phyloP scores from a whole-genome alignment of 2,888 invertebrate species.

The Eulithis prunata region DNA sequence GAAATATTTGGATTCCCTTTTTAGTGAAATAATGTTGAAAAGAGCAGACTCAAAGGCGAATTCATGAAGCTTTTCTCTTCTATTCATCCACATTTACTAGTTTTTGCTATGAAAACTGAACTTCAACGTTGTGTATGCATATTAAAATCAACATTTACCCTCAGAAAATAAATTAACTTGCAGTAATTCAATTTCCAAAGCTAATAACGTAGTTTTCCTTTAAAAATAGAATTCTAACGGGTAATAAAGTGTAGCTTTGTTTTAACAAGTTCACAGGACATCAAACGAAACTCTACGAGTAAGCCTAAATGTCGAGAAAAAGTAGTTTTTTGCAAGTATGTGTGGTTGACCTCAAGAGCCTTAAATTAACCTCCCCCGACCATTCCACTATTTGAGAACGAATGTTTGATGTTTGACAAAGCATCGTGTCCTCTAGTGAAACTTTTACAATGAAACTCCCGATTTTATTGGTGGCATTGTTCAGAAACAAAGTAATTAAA shows the following conservation, averaged over 20 bases:
- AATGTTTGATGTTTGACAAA: slow-evolving; percentile 13
- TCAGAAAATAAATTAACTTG: slow-evolving; percentile 1
- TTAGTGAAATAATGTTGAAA: too few relatives aligned
- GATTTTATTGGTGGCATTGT: slow-evolving; percentile 27
- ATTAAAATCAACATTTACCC: neutral
- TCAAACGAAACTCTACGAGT: too few relatives aligned
- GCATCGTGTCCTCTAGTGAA: slow-evolving; percentile 18
- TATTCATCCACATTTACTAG: neutral
- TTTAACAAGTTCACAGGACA: neutral
- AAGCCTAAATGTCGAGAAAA: too few relatives aligned
- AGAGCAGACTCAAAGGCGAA: too few relatives aligned
- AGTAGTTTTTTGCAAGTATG: too few relatives aligned
- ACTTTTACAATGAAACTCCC: slow-evolving; percentile 19
- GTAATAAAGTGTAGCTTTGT: neutral
- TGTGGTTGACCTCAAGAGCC: too few relatives aligned
- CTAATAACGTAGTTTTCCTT: neutral
- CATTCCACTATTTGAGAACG: neutral
- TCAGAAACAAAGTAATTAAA: slow-evolving; percentile 36
- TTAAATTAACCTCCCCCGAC: too few relatives aligned
- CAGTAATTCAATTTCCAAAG: neutral
- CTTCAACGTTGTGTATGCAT: neutral
- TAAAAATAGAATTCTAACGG: neutral
- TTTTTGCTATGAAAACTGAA: neutral
- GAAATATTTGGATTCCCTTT: too few relatives aligned
- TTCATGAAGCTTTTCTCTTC: neutral